These are phyloP conservation scores for Ciona savignyi DNA, from an alignment of 23 tunicate species.

Conservation along the genomic window DNA sequence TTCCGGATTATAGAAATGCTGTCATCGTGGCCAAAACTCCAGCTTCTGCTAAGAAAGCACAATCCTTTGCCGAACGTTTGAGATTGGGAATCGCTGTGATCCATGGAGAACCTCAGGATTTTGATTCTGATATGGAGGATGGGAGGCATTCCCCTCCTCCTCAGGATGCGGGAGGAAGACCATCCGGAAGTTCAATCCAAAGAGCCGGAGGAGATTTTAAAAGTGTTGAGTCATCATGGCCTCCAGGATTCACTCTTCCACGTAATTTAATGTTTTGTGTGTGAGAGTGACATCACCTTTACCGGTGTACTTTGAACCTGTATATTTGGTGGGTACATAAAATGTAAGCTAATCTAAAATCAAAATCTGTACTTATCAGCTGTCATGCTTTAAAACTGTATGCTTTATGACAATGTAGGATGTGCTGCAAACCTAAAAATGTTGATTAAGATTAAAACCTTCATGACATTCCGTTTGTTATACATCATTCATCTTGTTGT, in stretches of 20 bases:
- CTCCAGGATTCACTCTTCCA: background rate
- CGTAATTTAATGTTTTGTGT: too few relatives aligned
- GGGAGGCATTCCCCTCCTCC: slow-evolving; percentile 97
- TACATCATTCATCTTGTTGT: too few relatives aligned
- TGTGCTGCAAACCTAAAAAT: too few relatives aligned
- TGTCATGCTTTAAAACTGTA: too few relatives aligned
- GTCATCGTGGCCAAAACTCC: slow-evolving; percentile 96
- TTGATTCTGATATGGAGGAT: slow-evolving; percentile 81
- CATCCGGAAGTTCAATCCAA: background rate
- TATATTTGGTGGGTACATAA: too few relatives aligned
- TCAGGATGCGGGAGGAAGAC: background rate
- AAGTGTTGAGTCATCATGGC: background rate
- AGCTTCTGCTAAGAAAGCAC: slow-evolving; percentile 93
- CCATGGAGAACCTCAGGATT: slow-evolving; percentile 96
- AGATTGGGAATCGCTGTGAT: slow-evolving; percentile 93
- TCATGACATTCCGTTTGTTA: too few relatives aligned
- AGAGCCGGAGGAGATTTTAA: slow-evolving; percentile 1
- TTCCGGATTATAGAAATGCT: slow-evolving; percentile 79
- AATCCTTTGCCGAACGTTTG: slow-evolving; percentile 92
- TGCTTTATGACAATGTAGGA: too few relatives aligned
- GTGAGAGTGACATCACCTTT: too few relatives aligned
- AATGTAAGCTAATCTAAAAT: too few relatives aligned
- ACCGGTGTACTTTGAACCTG: too few relatives aligned
- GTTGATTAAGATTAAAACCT: too few relatives aligned
- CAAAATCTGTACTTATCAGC: too few relatives aligned